Conservation (phyloP, 1,140 invertebrate species). For the Drosophila lacteicornis region DNA sequence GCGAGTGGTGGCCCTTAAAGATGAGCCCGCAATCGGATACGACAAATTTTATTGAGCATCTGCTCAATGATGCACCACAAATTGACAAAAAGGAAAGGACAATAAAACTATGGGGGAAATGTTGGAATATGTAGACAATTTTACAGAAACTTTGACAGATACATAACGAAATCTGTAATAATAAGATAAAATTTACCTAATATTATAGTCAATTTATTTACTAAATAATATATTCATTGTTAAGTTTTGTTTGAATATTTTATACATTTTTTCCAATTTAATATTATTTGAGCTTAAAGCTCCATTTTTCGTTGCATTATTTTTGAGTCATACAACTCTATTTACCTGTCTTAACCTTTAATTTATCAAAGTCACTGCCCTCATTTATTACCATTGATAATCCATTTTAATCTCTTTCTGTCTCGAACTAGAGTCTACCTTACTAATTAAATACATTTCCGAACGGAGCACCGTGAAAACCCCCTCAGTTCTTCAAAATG, state of each 20-base stretch:
- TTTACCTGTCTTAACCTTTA: neutral
- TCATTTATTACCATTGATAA: slow-evolving; percentile 5
- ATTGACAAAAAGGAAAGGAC: neutral
- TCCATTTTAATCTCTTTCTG: neutral
- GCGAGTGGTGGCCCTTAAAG: slow-evolving; percentile 51
- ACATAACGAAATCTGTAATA: no score
- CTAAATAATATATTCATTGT: no score
- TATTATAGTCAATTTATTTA: no score
- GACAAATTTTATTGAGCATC: slow-evolving; percentile 56
- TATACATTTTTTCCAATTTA: neutral
- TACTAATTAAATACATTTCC: neutral
- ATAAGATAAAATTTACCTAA: no score
- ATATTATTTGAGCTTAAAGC: no score
- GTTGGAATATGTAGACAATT: neutral
- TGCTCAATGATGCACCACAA: slow-evolving; percentile 47
- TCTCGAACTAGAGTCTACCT: no score
- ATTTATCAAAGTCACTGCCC: slow-evolving; percentile 1
- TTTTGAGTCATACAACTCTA: neutral
- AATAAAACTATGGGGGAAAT: neutral
- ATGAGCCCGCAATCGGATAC: slow-evolving; percentile 47
- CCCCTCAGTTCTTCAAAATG: neutral
- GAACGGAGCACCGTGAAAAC: neutral
- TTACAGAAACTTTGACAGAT: neutral
- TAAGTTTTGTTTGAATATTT: no score
- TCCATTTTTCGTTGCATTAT: neutral